These are phyloP conservation scores for Mohoua ochrocephala DNA, from an alignment of 2,113 vertebrate species.

Conservation along the genomic window DNA sequence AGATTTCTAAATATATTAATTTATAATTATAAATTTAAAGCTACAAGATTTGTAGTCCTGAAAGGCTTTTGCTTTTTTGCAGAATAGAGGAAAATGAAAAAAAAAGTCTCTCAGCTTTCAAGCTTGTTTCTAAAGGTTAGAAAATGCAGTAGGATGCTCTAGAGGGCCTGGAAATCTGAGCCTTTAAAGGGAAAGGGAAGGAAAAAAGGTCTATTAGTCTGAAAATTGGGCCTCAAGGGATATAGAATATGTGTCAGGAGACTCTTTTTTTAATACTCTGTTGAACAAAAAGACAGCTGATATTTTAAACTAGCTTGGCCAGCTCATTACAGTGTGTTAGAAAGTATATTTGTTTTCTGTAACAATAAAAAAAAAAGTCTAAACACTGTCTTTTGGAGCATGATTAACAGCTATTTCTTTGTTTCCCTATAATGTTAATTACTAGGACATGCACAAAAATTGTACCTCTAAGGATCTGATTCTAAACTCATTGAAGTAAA, in stretches of 20 bases:
- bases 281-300: neutral
- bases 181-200: neutral
- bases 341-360: neutral
- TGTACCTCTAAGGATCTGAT: neutral
- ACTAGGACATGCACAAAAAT: neutral
- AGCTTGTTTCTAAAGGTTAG: neutral
- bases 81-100: neutral
- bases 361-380: neutral
- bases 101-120: neutral
- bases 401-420: neutral
- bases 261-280: neutral
- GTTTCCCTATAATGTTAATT: neutral
- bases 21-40: neutral
- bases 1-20: neutral
- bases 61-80: neutral
- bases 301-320: constrained; percentile 26
- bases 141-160: neutral
- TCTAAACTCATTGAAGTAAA: neutral
- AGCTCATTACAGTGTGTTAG: neutral
- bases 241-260: neutral
- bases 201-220: neutral
- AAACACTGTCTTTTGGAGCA: neutral
- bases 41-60: neutral
- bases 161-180: neutral
- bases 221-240: constrained; percentile 15